phyloP scores from a whole-genome alignment of 2,113 vertebrate species.

The Neopipo cinnamomea region DNA sequence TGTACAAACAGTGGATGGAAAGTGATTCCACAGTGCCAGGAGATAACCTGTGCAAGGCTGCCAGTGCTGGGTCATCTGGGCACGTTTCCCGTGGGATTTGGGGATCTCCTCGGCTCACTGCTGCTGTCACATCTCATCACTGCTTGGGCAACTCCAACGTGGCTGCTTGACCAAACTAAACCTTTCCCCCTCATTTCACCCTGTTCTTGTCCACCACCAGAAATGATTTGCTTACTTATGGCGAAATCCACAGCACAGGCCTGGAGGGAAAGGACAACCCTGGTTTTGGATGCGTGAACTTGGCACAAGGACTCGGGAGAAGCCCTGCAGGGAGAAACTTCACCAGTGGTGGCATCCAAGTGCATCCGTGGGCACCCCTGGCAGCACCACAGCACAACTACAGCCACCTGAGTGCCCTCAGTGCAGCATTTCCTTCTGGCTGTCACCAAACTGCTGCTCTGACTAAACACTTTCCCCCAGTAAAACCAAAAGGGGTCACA shows the following conservation, averaged over 20 bases:
- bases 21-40: background rate
- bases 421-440: background rate
- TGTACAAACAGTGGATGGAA: background rate
- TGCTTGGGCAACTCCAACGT: background rate
- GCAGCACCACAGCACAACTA: background rate
- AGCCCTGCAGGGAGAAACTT: background rate
- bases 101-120: background rate
- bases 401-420: rapidly evolving
- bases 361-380: rapidly evolving
- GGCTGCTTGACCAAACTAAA: background rate
- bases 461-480: background rate
- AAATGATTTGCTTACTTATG: background rate
- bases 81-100: background rate
- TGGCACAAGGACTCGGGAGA: background rate
- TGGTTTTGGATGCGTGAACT: background rate
- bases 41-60: background rate
- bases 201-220: background rate
- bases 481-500: background rate
- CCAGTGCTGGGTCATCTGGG: background rate
- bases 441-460: background rate
- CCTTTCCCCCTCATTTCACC: background rate
- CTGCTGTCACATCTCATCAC: background rate
- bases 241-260: background rate
- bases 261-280: background rate
- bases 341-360: background rate